A percentile compares a stretch with the other conserved stretches of the same genome.
These are phyloP conservation scores for Tachyglossus aculeatus DNA, from an alignment of 2,797 vertebrate genomes.

Conservation along the genomic window DNA sequence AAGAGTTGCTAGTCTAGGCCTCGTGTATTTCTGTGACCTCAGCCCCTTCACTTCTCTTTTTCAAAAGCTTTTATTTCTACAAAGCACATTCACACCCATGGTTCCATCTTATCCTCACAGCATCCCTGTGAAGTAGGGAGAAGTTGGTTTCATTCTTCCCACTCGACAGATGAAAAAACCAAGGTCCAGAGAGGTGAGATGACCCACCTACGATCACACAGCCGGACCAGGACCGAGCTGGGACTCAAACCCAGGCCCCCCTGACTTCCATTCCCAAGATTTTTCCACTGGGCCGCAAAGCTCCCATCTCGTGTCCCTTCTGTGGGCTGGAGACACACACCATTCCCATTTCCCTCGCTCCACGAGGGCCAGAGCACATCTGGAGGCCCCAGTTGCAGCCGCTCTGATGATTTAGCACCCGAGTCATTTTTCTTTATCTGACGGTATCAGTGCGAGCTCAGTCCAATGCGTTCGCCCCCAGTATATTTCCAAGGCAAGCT, in stretches of 20 bases:
- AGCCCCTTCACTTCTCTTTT: too few species aligned
- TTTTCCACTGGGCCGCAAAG: not conserved
- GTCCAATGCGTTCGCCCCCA: not conserved
- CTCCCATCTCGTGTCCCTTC: not conserved
- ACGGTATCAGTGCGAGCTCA: not conserved
- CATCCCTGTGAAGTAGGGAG: too few species aligned
- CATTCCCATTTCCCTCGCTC: constrained; percentile 21
- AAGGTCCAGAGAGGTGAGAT: not conserved
- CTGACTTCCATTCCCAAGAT: not conserved
- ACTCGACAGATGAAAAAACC: not conserved
- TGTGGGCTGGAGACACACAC: not conserved
- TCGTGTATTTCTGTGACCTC: too few species aligned
- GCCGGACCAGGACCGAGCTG: not conserved
- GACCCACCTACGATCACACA: not conserved
- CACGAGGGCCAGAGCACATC: constrained; percentile 2
- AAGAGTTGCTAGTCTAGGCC: too few species aligned
- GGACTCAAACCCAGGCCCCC: not conserved
- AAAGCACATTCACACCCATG: too few species aligned
- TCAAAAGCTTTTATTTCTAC: too few species aligned
- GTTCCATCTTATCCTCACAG: too few species aligned
- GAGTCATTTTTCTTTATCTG: constrained; percentile 20
- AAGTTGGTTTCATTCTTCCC: too few species aligned
- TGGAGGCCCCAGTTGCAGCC: not conserved
- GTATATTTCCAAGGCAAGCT: not conserved
- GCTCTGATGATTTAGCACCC: constrained; percentile 11